Evolutionary conservation across 2,888 invertebrate genomes (phyloP).

Genomic region (Lingula anatina): DNA sequence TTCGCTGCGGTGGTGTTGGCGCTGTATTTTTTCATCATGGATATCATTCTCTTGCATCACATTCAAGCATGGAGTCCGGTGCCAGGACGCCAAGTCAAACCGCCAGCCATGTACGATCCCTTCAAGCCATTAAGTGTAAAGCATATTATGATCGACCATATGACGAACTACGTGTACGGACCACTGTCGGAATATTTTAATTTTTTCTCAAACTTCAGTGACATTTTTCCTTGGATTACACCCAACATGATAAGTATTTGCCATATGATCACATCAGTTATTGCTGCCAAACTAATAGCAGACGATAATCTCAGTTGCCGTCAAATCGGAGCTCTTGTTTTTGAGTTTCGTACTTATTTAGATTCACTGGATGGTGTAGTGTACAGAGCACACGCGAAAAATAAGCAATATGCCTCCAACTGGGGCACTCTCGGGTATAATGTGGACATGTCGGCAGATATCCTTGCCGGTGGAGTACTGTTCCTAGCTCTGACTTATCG

Average conservation of each 20-base stretch:
- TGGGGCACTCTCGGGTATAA: no score
- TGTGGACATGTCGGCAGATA: no score
- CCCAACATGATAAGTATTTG: slow-evolving; percentile 79
- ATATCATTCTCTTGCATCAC: slow-evolving; percentile 19
- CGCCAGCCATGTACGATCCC: slow-evolving; percentile 18
- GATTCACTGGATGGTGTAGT: slow-evolving; percentile 85
- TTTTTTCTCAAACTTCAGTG: slow-evolving; percentile 61
- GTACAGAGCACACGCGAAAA: slow-evolving; percentile 66
- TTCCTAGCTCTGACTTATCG: no score
- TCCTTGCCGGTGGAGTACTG: no score
- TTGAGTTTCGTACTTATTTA: slow-evolving; percentile 74
- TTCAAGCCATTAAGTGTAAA: slow-evolving; percentile 67
- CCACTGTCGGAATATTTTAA: slow-evolving; percentile 74
- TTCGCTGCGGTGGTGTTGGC: no score
- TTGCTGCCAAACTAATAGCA: slow-evolving; percentile 71
- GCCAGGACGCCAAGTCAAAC: slow-evolving; percentile 8
- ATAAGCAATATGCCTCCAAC: no score
- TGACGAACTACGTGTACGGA: slow-evolving; percentile 77
- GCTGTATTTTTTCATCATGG: slow-evolving; percentile 28
- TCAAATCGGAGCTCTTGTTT: slow-evolving; percentile 70
- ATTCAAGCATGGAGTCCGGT: slow-evolving; percentile 19
- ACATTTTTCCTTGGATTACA: slow-evolving; percentile 60
- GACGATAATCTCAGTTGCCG: slow-evolving; percentile 68
- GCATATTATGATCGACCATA: slow-evolving; percentile 74
- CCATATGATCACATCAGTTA: slow-evolving; percentile 71